Percentiles rank a stretch among this genome's conserved stretches.
Conservation (phyloP, 1,140 invertebrate genomes). For the Amyelois transitella region DNA sequence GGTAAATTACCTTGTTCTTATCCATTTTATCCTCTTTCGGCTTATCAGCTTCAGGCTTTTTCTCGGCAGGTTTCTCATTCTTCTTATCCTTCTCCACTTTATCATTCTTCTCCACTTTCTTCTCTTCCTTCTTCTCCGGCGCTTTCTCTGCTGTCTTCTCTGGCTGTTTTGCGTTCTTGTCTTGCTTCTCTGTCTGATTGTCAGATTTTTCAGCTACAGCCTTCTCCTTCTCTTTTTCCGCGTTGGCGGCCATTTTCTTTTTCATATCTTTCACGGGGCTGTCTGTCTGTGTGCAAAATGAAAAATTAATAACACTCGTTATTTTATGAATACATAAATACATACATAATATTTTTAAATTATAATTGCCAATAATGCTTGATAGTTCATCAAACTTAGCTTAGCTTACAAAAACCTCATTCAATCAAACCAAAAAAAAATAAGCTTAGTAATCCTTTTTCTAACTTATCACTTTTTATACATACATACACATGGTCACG, state of each 20-base stretch:
- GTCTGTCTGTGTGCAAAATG: constrained; percentile 37
- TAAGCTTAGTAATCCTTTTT: too few species aligned
- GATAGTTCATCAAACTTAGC: too few species aligned
- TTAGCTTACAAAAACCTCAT: too few species aligned
- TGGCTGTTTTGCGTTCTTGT: constrained; percentile 25
- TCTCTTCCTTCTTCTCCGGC: constrained; percentile 6
- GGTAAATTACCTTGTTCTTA: constrained; percentile 39
- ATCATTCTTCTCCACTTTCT: constrained; percentile 6
- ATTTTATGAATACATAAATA: too few species aligned
- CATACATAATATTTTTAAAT: too few species aligned
- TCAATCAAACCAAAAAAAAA: too few species aligned
- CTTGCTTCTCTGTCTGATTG: constrained; percentile 14
- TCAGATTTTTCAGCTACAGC: constrained; percentile 33
- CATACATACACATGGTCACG: too few species aligned
- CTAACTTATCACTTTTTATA: too few species aligned
- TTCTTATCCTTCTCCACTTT: constrained; percentile 28
- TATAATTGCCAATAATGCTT: too few species aligned
- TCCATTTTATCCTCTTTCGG: constrained; percentile 35
- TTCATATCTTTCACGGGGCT: constrained; percentile 65
- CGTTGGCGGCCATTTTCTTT: constrained; percentile 61
- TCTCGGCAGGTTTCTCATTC: constrained; percentile 20
- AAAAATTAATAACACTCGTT: not conserved
- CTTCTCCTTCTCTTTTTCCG: constrained; percentile 51
- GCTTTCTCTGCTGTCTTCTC: constrained; percentile 24
- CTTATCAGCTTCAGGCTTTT: constrained; percentile 20